These are phyloP conservation scores for Dasypogon diadema DNA, from an alignment of 2,888 invertebrate genomes.

Conservation along the genomic window DNA sequence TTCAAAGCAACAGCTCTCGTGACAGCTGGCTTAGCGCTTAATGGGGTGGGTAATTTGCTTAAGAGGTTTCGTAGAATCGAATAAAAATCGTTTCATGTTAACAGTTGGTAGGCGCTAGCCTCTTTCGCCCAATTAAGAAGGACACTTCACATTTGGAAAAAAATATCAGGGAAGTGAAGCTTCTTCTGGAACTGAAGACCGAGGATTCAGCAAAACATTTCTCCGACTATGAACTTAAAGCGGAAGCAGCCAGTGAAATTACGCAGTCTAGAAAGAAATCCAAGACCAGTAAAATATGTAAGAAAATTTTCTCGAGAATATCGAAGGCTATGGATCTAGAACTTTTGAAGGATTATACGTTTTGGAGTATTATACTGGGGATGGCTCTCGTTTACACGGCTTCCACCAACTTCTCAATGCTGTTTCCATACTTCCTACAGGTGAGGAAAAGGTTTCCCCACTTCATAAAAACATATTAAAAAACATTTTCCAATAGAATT, in stretches of 20 bases:
- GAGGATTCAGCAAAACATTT: constrained; percentile 26
- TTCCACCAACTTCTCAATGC: constrained; percentile 78
- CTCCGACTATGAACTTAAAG: constrained; percentile 18
- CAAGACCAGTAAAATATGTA: constrained; percentile 58
- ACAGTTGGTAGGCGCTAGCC: constrained; percentile 72
- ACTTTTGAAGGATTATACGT: constrained; percentile 73
- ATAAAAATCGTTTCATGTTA: constrained; percentile 17
- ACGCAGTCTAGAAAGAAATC: constrained; percentile 57
- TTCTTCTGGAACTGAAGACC: constrained; percentile 59
- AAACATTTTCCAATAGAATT: constrained; percentile 59
- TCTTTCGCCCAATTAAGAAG: constrained; percentile 73
- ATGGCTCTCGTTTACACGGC: constrained; percentile 77
- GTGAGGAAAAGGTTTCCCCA: too few species aligned
- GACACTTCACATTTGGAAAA: constrained; percentile 66
- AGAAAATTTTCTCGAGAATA: constrained; percentile 63
- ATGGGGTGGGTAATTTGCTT: constrained; percentile 71
- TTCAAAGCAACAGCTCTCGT: constrained; percentile 76
- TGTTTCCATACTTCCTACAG: constrained; percentile 78
- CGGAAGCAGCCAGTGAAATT: constrained; percentile 50
- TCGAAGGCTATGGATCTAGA: constrained; percentile 74
- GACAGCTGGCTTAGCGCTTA: constrained; percentile 74
- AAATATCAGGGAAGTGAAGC: constrained; percentile 62
- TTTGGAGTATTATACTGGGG: constrained; percentile 77
- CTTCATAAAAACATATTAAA: too few species aligned
- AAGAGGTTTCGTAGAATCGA: neutral